A percentile compares a stretch with the other conserved stretches of the same genome.
Evolutionary conservation across 2,888 invertebrate species (phyloP).

Genomic region (Drosophila antonietae): DNA sequence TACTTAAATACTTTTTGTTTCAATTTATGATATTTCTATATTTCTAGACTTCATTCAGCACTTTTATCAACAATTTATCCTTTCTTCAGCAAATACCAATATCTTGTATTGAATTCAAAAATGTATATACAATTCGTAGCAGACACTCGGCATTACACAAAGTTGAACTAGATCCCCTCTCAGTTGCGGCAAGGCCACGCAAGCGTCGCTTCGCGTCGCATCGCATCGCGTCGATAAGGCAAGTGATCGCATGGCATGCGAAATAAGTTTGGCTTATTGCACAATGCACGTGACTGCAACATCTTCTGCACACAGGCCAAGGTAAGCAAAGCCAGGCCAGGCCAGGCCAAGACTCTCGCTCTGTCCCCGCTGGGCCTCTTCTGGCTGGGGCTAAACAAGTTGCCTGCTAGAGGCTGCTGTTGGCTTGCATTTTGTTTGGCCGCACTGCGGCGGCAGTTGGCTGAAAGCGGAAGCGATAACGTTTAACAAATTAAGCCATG

Average conservation of each 20-base stretch:
- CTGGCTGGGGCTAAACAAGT: slow-evolving; percentile 28
- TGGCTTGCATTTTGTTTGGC: slow-evolving; percentile 62
- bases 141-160: background rate
- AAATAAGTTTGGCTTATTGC: slow-evolving; percentile 72
- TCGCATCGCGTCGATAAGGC: slow-evolving; percentile 47
- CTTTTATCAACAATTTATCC: background rate
- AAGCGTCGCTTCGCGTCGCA: slow-evolving; percentile 31
- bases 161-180: slow-evolving; percentile 6
- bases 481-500: slow-evolving; percentile 80
- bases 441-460: slow-evolving; percentile 47
- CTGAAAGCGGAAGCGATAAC: slow-evolving; percentile 74
- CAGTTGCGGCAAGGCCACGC: slow-evolving; percentile 44
- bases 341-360: background rate
- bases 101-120: background rate
- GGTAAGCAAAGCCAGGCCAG: background rate
- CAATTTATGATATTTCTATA: background rate
- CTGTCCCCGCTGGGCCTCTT: background rate
- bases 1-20: no score
- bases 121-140: background rate
- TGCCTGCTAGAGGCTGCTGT: slow-evolving; percentile 27
- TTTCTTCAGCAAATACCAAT: background rate
- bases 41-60: background rate
- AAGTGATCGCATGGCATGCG: slow-evolving; percentile 67
- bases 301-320: slow-evolving; percentile 14
- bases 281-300: slow-evolving; percentile 69